Base-by-base conservation (phyloP, 2,888 invertebrate species). In the Amphipyra tragopoginis region DNA sequence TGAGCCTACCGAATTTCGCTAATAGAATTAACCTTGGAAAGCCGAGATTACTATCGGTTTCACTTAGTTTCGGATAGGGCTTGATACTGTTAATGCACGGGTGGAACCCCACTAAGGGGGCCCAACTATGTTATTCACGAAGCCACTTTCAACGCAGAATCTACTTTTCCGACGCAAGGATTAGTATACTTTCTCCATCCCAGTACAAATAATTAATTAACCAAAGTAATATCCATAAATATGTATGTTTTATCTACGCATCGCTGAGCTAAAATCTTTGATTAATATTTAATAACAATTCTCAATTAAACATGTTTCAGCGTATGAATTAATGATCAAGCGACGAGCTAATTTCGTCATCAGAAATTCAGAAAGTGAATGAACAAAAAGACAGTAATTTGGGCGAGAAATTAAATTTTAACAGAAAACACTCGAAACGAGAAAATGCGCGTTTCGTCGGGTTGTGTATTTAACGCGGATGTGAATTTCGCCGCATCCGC, bases 401-500 rank as follows among this genome's bases (percentile, higher is more conserved):
- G 87, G 83, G 86, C 79, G 83, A 83, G 85, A 89, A 93, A 93
- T 92, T 93, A 91, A 92, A 93, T 93, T 93, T 93, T 91, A 92
- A 92, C 88, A 87, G 89, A 87, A 89, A 91, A 90, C 90, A 91
- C 91, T 92, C 88, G 87, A 88, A 90, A 90, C 85, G 88, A 80
- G 86, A 86, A 87, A 89, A 87, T 89, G 85, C 86, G 86, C 85
- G 84, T 88, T 87, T 87, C 88, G 87, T 79, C 86, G 92, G 90
- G 88, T 89, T 91, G 91, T 92, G 90, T 93, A 91, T 93, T 93
- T 93, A 93, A 92, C 92, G 92, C 93, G 93, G 93, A 94, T 93
- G 92, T 91, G 92, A 90, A 93, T 90, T 93, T 90, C 90, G 87
- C 92, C 91, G 90, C 93, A 91, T 93, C 94, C 93, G 92, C 86